phyloP scores from a whole-genome alignment of 2,113 vertebrate genomes.

The Megalops atlanticus region DNA sequence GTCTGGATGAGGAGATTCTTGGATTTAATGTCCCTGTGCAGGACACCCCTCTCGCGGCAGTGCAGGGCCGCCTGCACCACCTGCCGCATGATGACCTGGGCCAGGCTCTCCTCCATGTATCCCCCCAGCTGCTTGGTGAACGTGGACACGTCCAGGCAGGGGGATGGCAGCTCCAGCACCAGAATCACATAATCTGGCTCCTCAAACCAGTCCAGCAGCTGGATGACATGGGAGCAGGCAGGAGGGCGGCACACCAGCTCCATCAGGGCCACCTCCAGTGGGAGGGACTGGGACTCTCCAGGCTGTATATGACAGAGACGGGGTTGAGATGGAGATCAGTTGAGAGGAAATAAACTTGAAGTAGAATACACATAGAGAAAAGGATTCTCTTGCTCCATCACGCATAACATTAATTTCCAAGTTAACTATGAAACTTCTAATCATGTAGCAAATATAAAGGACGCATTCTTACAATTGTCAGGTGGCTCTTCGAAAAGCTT shows the following conservation, averaged over 20 bases:
- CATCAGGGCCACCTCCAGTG: slow-evolving; percentile 54
- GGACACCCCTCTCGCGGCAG: slow-evolving; percentile 51
- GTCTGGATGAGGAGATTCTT: slow-evolving; percentile 71
- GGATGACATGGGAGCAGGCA: slow-evolving; percentile 45
- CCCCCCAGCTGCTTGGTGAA: slow-evolving; percentile 38
- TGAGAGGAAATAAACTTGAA: background rate
- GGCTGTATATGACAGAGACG: background rate
- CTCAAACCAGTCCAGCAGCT: slow-evolving; percentile 60
- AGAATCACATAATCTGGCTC: slow-evolving; percentile 40
- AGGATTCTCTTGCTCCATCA: background rate
- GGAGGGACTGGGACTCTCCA: slow-evolving; percentile 34
- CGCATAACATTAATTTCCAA: background rate
- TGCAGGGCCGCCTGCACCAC: slow-evolving; percentile 48
- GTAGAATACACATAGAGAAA: background rate
- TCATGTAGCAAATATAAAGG: background rate
- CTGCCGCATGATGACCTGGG: slow-evolving; percentile 49
- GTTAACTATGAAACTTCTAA: background rate
- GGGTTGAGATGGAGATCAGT: background rate
- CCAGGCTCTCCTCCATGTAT: slow-evolving; percentile 36
- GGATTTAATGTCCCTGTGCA: slow-evolving; percentile 65
- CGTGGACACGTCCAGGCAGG: slow-evolving; percentile 52
- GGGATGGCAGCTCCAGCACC: slow-evolving; percentile 52
- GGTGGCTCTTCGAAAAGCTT: slow-evolving; percentile 1
- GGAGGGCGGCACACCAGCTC: slow-evolving; percentile 46
- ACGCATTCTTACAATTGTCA: slow-evolving; percentile 44